These are phyloP conservation scores for Drosophila prolongata DNA, from an alignment of 2,888 invertebrate species.

Conservation along the genomic window DNA sequence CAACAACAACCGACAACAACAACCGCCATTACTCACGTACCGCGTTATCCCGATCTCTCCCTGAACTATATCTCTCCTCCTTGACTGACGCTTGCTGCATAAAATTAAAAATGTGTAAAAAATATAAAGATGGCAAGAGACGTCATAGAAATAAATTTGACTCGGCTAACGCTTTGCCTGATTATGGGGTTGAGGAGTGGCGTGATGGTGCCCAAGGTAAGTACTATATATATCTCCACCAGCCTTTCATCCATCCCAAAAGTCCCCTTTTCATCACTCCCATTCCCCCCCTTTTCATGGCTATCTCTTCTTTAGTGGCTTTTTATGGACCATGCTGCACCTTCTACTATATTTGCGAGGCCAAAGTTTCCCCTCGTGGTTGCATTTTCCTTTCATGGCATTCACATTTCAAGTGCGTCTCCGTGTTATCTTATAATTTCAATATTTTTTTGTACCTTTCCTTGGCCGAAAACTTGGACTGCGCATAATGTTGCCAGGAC, in stretches of 20 bases:
- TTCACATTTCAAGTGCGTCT: constrained; percentile 62
- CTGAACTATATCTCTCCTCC: constrained; percentile 38
- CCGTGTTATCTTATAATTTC: constrained; percentile 49
- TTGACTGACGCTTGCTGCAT: constrained; percentile 69
- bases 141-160: constrained; percentile 85
- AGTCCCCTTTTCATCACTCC: not conserved
- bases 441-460: constrained; percentile 3
- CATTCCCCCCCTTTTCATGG: not conserved
- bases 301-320: constrained; percentile 43
- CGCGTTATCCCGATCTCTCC: constrained; percentile 55
- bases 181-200: constrained; percentile 91
- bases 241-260: constrained; percentile 3
- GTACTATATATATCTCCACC: constrained; percentile 47
- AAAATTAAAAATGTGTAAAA: constrained; percentile 63
- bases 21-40: constrained; percentile 58
- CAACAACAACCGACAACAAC: constrained; percentile 53
- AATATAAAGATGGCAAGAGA: constrained; percentile 83
- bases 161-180: constrained; percentile 86
- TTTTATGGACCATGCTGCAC: constrained; percentile 56
- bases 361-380: constrained; percentile 22
- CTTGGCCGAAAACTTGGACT: constrained; percentile 38
- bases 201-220: constrained; percentile 86
- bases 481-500: constrained; percentile 13
- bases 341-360: constrained; percentile 11
- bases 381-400: constrained; percentile 64